Evolutionary conservation across 1,140 invertebrate genomes (phyloP).

Genomic region (Atopsyche davidsoni): DNA sequence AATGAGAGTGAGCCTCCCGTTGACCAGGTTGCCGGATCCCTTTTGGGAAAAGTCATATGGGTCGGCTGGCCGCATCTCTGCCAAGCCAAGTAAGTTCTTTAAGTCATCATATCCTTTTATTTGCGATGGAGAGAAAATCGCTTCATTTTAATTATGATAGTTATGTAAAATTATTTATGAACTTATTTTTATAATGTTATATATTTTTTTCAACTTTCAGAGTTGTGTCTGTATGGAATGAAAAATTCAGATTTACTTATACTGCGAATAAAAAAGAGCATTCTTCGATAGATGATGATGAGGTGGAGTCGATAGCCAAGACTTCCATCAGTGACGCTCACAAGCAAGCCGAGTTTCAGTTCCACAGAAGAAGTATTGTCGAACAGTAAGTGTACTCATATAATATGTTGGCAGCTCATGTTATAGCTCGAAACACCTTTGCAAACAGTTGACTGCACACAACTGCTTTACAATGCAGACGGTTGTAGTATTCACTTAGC

Average conservation of each 20-base stretch:
- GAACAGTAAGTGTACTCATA: conserved; percentile 27
- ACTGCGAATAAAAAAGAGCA: conserved; percentile 33
- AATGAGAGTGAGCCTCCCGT: conserved; percentile 34
- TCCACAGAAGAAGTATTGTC: conserved; percentile 33
- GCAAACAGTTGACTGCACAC: too few species aligned
- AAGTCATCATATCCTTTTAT: conserved; percentile 2
- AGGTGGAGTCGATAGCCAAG: conserved; percentile 25
- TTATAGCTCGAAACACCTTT: conserved; percentile 22
- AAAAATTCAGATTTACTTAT: conserved; percentile 41
- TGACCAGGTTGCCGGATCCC: conserved; percentile 50
- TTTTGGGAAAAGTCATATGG: conserved; percentile 68
- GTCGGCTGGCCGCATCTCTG: conserved; percentile 86
- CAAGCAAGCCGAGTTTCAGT: background rate
- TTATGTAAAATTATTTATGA: conserved; percentile 10
- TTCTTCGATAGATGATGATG: conserved; percentile 34
- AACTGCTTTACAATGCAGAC: too few species aligned
- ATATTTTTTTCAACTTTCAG: too few species aligned
- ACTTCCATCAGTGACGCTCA: conserved; percentile 6
- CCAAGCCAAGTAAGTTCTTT: conserved; percentile 55
- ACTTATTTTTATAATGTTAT: conserved; percentile 15
- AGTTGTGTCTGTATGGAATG: conserved; percentile 54
- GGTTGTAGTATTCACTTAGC: too few species aligned
- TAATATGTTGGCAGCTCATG: conserved; percentile 28
- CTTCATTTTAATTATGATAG: too few species aligned
- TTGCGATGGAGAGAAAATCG: too few species aligned